These are phyloP conservation scores for Phortica okadai DNA, from an alignment of 2,888 invertebrate genomes.

Conservation along the genomic window DNA sequence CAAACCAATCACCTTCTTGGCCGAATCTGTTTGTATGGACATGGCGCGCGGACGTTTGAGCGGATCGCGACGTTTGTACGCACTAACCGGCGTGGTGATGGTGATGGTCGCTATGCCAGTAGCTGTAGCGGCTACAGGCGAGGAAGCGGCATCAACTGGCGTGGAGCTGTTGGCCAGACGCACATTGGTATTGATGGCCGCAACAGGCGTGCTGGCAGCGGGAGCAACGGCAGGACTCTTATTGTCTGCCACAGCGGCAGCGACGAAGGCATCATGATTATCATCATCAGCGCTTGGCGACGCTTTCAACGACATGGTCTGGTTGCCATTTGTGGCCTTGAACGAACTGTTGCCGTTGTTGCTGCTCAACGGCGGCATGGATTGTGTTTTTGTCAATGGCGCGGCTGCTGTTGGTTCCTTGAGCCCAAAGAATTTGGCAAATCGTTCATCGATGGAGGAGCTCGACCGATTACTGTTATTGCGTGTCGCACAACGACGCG, in stretches of 20 bases:
- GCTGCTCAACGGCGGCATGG: constrained; percentile 27
- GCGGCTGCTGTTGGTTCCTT: constrained; percentile 38
- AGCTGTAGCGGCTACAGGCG: background rate
- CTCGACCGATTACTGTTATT: constrained; percentile 16
- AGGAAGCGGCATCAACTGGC: background rate
- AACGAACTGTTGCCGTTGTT: background rate
- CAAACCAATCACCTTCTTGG: constrained; percentile 19
- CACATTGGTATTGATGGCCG: constrained; percentile 61
- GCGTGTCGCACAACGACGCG: constrained; percentile 51
- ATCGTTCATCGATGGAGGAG: constrained; percentile 60
- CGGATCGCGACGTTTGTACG: constrained; percentile 61
- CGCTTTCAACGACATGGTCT: constrained; percentile 11
- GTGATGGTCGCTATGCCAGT: background rate
- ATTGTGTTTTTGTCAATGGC: constrained; percentile 38
- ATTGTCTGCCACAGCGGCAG: constrained; percentile 37
- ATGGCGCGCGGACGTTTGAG: constrained; percentile 67
- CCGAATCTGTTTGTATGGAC: constrained; percentile 51
- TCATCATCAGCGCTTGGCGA: constrained; percentile 34
- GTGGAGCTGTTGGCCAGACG: constrained; percentile 42
- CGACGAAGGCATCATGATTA: background rate
- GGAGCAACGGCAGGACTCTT: too few relatives aligned
- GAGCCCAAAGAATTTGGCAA: constrained; percentile 73
- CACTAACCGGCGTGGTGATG: constrained; percentile 21
- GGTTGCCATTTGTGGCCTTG: constrained; percentile 31
- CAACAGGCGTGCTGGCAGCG: constrained; percentile 16